Evolutionary conservation across 2,797 vertebrate genomes (phyloP).

Genomic region (Danio choprae): DNA sequence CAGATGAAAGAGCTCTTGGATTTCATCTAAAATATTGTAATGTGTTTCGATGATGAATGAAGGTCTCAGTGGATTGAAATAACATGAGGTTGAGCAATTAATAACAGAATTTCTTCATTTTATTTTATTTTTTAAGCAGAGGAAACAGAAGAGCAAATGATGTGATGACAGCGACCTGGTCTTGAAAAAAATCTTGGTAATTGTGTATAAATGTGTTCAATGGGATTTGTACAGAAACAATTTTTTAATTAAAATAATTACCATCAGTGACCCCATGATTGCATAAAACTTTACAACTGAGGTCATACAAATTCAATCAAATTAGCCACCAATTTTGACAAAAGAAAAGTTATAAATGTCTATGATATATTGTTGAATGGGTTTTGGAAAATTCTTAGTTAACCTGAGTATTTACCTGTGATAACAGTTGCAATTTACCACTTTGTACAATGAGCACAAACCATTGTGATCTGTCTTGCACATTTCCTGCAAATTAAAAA

Average conservation of each 20-base stretch:
- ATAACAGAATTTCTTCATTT: too few relatives aligned
- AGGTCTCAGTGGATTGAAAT: too few relatives aligned
- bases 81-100: too few relatives aligned
- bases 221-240: not conserved
- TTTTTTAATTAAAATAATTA: not conserved
- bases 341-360: not conserved
- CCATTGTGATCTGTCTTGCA: not conserved
- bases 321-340: not conserved
- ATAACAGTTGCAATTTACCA: not conserved
- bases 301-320: not conserved
- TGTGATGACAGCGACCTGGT: not conserved
- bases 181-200: too few relatives aligned
- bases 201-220: not conserved
- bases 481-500: not conserved
- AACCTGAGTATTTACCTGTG: not conserved
- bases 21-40: too few relatives aligned
- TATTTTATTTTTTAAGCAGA: not conserved
- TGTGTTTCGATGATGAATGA: too few relatives aligned
- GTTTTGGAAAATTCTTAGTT: too few relatives aligned
- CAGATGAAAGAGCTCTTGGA: too few relatives aligned
- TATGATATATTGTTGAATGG: not conserved
- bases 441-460: not conserved
- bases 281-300: not conserved
- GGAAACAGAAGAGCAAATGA: not conserved
- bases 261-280: too few relatives aligned